Base-by-base conservation (phyloP, 2,888 invertebrate genomes). In the Therioaphis trifolii region DNA sequence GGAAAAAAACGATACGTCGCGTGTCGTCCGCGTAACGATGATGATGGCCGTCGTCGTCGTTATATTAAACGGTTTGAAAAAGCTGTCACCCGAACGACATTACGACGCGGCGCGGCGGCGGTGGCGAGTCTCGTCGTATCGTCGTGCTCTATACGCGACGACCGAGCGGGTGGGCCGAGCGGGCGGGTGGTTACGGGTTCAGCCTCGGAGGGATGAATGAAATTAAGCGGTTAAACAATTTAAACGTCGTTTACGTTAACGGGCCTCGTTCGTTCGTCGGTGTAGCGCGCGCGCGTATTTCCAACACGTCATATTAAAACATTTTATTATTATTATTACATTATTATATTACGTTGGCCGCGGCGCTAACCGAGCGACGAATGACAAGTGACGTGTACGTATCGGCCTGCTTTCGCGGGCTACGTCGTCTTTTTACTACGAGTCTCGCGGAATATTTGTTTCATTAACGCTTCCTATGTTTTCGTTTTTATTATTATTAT, bases 211-310 rank as follows among this genome's bases (percentile, higher is more conserved):
- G 77, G 77, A 52, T 52, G 77, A 77, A 66, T 43, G 77, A 63
- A 77, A 77, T 77, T 63, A 77, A 77, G 63, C 49, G 77, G 63
- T 77, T 77, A 66, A 77, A 63, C 77, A 77, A 77, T 77, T 77
- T 66, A 77, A 77, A 77, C 77, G 77, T 77, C 63, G 63, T 66
- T 76, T 55, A 75, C 55, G 58, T 58, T 75, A 72, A 72, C 72
- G 49, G 69, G 46, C 46, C 69, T 4, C 18, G 40, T 0, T 15
- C 58, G 43, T n/a, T 46, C 75, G 55, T 55, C n/a, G n/a, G 74
- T 55, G 55, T 35, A 55, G 15, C 15, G 21, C 9, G 55, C 55
- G 52, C 71, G 71, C 12, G 5, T 15, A 15, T 9, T 29, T 29
- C 5, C 18, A 29, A n/a, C n/a, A n/a, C n/a, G n/a, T n/a, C n/a